phyloP scores from a whole-genome alignment of 2,888 invertebrate species.

The Phymatocera aterrima region DNA sequence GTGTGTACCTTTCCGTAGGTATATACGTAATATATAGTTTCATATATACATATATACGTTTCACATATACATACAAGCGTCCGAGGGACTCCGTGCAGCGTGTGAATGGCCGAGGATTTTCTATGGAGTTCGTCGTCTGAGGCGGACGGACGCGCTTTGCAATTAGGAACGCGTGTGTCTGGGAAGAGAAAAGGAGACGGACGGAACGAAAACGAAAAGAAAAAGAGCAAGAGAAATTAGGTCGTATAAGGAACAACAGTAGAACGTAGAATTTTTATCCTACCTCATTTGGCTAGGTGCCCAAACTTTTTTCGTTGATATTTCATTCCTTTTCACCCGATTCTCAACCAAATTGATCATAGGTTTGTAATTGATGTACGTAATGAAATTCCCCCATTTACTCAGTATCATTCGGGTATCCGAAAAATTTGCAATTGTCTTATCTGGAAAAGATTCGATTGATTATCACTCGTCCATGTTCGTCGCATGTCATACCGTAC shows the following conservation, averaged over 20 bases:
- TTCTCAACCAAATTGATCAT: not conserved
- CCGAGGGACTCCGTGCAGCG: slow-evolving; percentile 1
- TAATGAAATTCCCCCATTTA: not conserved
- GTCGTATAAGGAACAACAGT: not conserved
- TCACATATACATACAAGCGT: slow-evolving; percentile 12
- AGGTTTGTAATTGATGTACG: not conserved
- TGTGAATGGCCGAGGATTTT: slow-evolving; percentile 31
- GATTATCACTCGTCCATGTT: too few relatives aligned
- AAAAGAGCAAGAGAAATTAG: not conserved
- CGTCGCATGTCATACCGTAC: too few relatives aligned
- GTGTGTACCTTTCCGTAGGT: too few relatives aligned
- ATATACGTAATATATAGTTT: too few relatives aligned
- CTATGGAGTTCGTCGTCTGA: slow-evolving; percentile 17
- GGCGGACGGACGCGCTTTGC: slow-evolving; percentile 16
- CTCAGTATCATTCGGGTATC: too few relatives aligned
- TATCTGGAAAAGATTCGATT: too few relatives aligned
- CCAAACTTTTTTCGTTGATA: not conserved
- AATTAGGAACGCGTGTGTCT: slow-evolving; percentile 33
- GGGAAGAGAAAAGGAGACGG: not conserved
- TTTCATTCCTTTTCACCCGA: too few relatives aligned
- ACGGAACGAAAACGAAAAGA: not conserved
- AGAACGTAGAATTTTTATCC: not conserved
- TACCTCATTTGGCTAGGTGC: not conserved
- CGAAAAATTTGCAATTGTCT: too few relatives aligned
- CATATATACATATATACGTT: not conserved